Evolutionary conservation across 2,888 invertebrate genomes (phyloP).

Genomic region (Chalcosyrphus nemorum): DNA sequence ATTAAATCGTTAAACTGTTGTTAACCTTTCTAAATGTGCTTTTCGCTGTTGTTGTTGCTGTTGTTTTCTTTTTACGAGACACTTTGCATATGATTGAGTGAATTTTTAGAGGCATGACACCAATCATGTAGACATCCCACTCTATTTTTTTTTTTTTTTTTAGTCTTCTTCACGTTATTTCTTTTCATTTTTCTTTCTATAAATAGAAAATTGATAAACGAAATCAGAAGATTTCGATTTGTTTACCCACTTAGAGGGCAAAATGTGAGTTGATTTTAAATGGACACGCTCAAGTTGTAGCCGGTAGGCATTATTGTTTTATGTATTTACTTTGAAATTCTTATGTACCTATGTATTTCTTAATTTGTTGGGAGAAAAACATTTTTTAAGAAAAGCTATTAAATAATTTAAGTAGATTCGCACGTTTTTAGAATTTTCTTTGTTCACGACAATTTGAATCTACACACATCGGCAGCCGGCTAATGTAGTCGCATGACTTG

Average conservation of each 20-base stretch:
- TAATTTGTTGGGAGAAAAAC: neutral
- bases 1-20: neutral
- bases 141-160: neutral
- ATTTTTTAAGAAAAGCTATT: conserved; percentile 9
- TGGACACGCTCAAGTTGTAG: neutral
- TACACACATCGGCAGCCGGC: neutral
- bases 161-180: too few species aligned
- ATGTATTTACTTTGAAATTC: neutral
- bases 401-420: neutral
- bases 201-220: conserved; percentile 45
- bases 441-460: neutral
- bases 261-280: conserved; percentile 1
- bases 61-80: neutral
- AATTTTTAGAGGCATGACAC: neutral
- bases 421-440: neutral
- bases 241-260: conserved; percentile 13
- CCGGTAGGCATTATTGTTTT: neutral
- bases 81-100: neutral
- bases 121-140: conserved; percentile 9
- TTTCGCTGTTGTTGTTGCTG: neutral
- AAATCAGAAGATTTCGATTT: conserved; percentile 44
- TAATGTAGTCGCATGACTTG: neutral
- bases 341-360: too few species aligned
- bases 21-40: conserved; percentile 8
- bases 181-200: neutral